phyloP scores from a whole-genome alignment of 2,797 vertebrate genomes.

The Parauchenoglanis ngamensis region DNA sequence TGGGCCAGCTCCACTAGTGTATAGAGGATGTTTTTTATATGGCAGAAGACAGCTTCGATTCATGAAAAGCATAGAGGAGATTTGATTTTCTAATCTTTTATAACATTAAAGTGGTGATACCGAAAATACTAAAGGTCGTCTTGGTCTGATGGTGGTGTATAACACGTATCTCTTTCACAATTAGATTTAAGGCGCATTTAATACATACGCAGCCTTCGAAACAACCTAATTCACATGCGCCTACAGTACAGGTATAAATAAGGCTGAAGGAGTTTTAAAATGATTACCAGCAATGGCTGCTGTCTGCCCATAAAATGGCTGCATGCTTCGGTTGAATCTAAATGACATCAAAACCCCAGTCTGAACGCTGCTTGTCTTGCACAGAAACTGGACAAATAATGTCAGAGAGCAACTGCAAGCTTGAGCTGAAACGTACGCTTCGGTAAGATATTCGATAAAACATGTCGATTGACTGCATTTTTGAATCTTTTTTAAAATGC shows the following conservation, averaged over 20 bases:
- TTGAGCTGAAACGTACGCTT: background rate
- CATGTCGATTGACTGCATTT: background rate
- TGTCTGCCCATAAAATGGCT: conserved; percentile 12
- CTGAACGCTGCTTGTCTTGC: background rate
- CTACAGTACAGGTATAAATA: conserved; percentile 2
- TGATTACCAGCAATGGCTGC: background rate
- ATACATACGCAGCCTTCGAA: background rate
- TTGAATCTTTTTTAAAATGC: background rate
- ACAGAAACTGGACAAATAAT: background rate
- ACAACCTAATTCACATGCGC: conserved; percentile 16
- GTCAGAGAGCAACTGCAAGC: background rate
- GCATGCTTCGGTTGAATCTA: conserved; percentile 2
- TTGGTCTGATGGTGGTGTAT: background rate
- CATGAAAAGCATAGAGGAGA: background rate
- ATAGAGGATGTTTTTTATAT: background rate
- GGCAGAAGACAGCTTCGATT: conserved; percentile 23
- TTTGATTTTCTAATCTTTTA: conserved; percentile 18
- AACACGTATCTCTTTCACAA: background rate
- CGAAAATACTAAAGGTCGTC: background rate
- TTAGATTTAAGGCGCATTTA: conserved; percentile 15
- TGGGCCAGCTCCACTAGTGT: conserved; percentile 5
- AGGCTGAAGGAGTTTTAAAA: conserved; percentile 15
- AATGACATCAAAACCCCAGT: conserved; percentile 3
- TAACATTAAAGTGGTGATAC: background rate
- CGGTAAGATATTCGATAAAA: background rate